phyloP scores from a whole-genome alignment of 2,888 invertebrate species.

The Sipunculus nudus region DNA sequence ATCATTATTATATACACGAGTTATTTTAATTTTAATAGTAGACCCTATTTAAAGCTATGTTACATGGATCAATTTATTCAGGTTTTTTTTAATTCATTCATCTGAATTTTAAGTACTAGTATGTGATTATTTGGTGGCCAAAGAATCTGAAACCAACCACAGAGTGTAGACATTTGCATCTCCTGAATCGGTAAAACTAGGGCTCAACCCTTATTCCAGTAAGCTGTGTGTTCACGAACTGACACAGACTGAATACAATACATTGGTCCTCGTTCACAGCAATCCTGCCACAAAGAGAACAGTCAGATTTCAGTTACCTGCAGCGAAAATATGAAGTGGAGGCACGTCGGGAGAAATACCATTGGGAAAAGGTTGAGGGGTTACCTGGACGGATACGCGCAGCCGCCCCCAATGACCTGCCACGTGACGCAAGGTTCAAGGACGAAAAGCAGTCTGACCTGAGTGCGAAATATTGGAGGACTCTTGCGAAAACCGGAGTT shows the following conservation, averaged over 20 bases:
- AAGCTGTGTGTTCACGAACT: too few relatives aligned
- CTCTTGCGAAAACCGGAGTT: slow-evolving; percentile 25
- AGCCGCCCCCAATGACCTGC: not conserved
- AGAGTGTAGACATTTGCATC: too few relatives aligned
- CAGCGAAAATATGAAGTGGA: slow-evolving; percentile 29
- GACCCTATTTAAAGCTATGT: too few relatives aligned
- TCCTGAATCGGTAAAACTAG: too few relatives aligned
- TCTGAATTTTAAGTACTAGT: too few relatives aligned
- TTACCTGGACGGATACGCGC: slow-evolving; percentile 18
- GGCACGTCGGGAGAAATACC: slow-evolving; percentile 14
- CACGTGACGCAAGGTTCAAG: not conserved
- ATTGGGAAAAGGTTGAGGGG: slow-evolving; percentile 24
- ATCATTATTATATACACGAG: too few relatives aligned
- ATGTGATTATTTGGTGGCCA: too few relatives aligned
- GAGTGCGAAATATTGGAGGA: slow-evolving; percentile 15
- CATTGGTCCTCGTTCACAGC: slow-evolving; percentile 7
- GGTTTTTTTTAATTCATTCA: too few relatives aligned
- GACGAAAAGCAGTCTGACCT: slow-evolving; percentile 26
- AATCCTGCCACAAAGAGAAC: slow-evolving; percentile 8
- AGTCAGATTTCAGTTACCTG: slow-evolving; percentile 14
- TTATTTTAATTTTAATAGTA: too few relatives aligned
- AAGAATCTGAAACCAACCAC: too few relatives aligned
- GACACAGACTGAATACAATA: not conserved
- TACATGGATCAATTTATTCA: too few relatives aligned
- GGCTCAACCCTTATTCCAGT: too few relatives aligned